Evolutionary conservation across 1,140 invertebrate species (phyloP), one percentile per base, ranked within the genome.

Genomic region (Patella vulgata): DNA sequence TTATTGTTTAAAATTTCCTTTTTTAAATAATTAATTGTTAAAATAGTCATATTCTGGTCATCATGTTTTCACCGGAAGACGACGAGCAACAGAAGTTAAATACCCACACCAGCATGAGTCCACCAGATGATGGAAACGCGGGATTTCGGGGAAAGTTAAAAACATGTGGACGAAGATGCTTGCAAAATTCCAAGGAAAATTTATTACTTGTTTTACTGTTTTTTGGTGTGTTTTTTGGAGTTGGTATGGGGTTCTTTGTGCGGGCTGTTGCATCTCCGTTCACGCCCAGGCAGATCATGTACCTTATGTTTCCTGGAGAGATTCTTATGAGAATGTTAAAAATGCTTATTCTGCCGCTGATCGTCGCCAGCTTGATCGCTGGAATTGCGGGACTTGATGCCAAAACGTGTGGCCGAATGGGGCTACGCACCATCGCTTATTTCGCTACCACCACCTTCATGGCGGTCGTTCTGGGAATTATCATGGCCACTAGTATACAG

Each of bases 381-480:
- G 82, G 82, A 6, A 78, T 80, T 25, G 81, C 82, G 2, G 78
- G 75, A 11, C 72, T 83, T 23, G 82, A 84, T 58, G 78, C 77
- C n/a, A 78, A 77, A 56, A 77, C 82, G 9, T 80, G 78, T 53
- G 82, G 82, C 4, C 74, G 71, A 65, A 82, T 84, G 73, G 82
- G 82, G 17, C 66, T 80, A 0, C 54, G 94, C 53, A 92, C 95
- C 11, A 91, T 97, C 57, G 87, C 90, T 23, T 98, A 96, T 84
- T 98, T 98, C 82, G 89, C 94, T 76, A 89, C 90, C 9, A 98
- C 96, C 11, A 98, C 96, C 1, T 83, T 96, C 19, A 42, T 79
- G 39, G 74, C 75, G 3, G 81, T 82, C 11, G 68, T 80, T 31
- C 60, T 81, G 11, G 81, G 79, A 17, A 81, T 82, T 27, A 74